phyloP scores from a whole-genome alignment of 2,113 vertebrate species.

The Chlorocebus sabaeus region DNA sequence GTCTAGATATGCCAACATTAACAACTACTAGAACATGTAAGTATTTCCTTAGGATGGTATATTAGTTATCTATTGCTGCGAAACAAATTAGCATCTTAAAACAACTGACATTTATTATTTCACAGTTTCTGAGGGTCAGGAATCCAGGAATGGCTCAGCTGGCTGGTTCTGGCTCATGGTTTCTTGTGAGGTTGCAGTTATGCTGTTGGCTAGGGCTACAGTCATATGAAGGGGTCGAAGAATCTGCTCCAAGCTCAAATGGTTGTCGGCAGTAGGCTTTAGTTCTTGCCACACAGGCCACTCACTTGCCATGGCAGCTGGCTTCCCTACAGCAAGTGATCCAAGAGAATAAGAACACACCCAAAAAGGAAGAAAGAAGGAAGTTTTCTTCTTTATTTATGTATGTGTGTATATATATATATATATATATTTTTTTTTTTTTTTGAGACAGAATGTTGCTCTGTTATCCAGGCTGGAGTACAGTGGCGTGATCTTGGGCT shows the following conservation, averaged over 20 bases:
- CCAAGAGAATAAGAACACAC: neutral
- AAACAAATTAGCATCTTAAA: constrained; percentile 9
- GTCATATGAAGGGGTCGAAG: neutral
- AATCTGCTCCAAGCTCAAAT: neutral
- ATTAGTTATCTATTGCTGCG: neutral
- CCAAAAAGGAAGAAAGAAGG: neutral
- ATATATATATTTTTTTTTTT: no score
- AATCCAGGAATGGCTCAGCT: neutral
- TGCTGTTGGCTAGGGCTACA: neutral
- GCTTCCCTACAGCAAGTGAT: neutral
- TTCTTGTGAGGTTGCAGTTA: neutral
- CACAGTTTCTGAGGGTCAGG: neutral
- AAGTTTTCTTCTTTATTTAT: neutral
- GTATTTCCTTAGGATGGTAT: neutral
- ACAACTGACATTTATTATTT: neutral
- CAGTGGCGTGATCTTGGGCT: no score
- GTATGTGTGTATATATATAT: no score
- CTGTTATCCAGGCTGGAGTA: no score
- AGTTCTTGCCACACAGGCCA: neutral
- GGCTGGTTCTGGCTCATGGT: neutral
- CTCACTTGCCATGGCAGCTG: neutral
- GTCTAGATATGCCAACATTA: neutral
- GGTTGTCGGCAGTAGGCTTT: neutral
- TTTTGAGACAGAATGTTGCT: no score
- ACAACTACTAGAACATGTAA: neutral